These are phyloP conservation scores for Neomonachus schauinslandi DNA, from an alignment of 2,113 vertebrate genomes.

Conservation along the genomic window DNA sequence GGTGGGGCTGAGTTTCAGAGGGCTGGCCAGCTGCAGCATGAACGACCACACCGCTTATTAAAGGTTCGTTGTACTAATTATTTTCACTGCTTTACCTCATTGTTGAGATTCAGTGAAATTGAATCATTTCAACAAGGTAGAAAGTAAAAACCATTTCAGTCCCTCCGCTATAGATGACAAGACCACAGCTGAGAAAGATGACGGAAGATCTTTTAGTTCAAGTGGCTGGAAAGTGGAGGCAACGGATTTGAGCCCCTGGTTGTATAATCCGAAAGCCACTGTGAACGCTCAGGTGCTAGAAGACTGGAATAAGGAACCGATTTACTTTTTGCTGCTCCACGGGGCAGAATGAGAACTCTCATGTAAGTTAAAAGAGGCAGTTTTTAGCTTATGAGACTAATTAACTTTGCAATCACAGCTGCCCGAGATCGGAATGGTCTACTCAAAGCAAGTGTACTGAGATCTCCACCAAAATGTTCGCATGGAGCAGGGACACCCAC, in stretches of 20 bases:
- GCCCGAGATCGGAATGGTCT: neutral
- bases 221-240: neutral
- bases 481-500: rapidly evolving
- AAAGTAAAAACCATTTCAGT: neutral
- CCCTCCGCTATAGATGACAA: neutral
- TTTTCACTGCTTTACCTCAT: neutral
- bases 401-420: neutral
- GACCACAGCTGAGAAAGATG: neutral
- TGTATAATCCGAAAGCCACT: neutral
- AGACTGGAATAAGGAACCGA: neutral
- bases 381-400: neutral
- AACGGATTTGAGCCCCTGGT: neutral
- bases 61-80: neutral
- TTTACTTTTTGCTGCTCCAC: neutral
- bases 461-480: neutral
- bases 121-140: neutral
- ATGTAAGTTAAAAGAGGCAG: neutral
- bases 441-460: neutral
- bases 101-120: neutral
- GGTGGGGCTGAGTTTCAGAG: neutral
- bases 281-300: neutral
- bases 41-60: neutral
- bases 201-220: neutral
- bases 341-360: neutral
- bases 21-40: neutral